Evolutionary conservation across 2,888 invertebrate genomes (phyloP), one percentile per base, ranked within the genome.

Genomic region (Pycnomerus fuliginosus): DNA sequence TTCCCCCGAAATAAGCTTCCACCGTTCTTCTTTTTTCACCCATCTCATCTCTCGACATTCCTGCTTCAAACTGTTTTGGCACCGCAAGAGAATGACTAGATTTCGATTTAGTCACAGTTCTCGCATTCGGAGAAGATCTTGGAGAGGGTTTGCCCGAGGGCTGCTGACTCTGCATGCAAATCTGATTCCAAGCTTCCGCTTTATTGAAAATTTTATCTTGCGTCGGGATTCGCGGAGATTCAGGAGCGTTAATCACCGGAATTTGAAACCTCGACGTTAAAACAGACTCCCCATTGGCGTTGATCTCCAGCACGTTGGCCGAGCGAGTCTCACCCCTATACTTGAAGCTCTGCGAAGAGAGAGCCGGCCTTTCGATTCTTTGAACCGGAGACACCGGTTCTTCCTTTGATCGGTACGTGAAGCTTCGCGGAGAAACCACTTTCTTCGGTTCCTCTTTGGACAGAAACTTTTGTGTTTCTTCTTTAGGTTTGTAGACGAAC

Each of bases 1-100:
- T 67, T 0, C 78, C 78, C 3, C 77, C 56, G 64, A 89, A 84
- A 67, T 85, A 89, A 10, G 87, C 85, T 54, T 85, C 86, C 41
- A 89, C 83, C 1, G 85, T 83, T 53, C 78, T 78, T 65, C 81
- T 80, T 71, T 89, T 89, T 49, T 81, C 79, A n/a, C 75, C 70
- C 28, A 86, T 74, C 58, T 83, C 80, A 23, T 84, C 82, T 53
- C 80, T 82, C 2, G 67, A 56, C 62, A 88, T 82, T 40, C 85
- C 83, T 7, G 90, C 90, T 70, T 91, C 90, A 68, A 79, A 91
- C 61, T 90, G 82, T 65, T 89, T 90, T 0, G 89, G 87, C 35
- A 86, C 74, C 17, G 82, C 80, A 53, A 89, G 74, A 25, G 83
- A 77, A 60, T 88, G 85, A 62, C 87, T 85, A 0, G 89, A 88